These are phyloP conservation scores for Dolomedes plantarius DNA, from an alignment of 2,888 invertebrate species.

Conservation along the genomic window DNA sequence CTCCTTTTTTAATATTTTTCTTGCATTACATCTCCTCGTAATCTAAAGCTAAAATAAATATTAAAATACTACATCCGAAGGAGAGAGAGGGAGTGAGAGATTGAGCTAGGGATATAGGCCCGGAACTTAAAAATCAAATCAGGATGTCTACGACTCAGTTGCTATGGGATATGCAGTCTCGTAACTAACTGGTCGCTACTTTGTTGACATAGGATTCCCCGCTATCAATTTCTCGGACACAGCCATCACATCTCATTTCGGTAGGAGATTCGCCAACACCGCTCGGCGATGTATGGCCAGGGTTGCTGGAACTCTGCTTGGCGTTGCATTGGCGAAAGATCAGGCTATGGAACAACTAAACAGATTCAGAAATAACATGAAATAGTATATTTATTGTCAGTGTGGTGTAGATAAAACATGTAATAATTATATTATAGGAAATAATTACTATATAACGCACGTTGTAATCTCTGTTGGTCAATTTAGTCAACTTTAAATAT, in stretches of 20 bases:
- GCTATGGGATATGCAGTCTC: constrained; percentile 49
- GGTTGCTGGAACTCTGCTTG: constrained; percentile 30
- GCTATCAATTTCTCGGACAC: constrained; percentile 69
- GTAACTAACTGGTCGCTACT: constrained; percentile 67
- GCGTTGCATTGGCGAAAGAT: constrained; percentile 31
- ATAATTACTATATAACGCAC: too few relatives aligned
- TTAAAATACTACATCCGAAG: not conserved
- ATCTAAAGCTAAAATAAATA: constrained; percentile 16
- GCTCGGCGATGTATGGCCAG: constrained; percentile 50
- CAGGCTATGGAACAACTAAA: too few relatives aligned
- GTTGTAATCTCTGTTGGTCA: too few relatives aligned
- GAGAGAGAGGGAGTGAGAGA: not conserved
- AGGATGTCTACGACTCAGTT: constrained; percentile 47
- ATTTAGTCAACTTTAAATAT: too few relatives aligned
- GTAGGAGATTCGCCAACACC: constrained; percentile 77
- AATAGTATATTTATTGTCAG: too few relatives aligned
- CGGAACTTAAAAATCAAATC: constrained; percentile 60
- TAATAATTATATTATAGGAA: too few relatives aligned
- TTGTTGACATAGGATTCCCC: constrained; percentile 65
- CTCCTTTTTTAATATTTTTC: not conserved
- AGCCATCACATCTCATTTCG: constrained; percentile 74
- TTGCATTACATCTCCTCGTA: constrained; percentile 2
- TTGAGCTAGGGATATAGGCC: not conserved
- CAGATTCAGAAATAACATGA: too few relatives aligned
- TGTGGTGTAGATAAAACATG: too few relatives aligned